Evolutionary conservation across 2,113 vertebrate species (phyloP).

Genomic region (Peromyscus maniculatus): DNA sequence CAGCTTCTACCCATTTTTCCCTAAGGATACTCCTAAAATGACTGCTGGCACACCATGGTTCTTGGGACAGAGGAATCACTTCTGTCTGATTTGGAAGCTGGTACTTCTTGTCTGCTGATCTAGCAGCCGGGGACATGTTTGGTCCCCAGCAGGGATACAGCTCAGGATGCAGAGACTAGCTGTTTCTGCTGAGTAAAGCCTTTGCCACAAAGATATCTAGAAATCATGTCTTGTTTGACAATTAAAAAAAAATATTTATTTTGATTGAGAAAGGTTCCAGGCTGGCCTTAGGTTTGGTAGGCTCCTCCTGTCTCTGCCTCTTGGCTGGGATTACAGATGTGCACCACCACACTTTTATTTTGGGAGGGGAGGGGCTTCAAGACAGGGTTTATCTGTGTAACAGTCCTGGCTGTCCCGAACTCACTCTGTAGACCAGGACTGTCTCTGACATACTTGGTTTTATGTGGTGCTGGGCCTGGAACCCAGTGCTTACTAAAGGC

Average conservation of each 20-base stretch:
- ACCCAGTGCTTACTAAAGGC: background rate
- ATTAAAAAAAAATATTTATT: background rate
- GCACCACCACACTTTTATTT: no score
- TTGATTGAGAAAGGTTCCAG: background rate
- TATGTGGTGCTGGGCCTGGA: background rate
- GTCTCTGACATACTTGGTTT: background rate
- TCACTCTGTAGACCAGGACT: background rate
- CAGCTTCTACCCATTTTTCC: slow-evolving; percentile 66
- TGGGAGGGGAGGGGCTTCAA: no score
- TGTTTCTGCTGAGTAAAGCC: background rate
- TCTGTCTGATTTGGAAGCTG: slow-evolving; percentile 33
- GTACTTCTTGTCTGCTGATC: background rate
- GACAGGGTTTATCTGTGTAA: background rate
- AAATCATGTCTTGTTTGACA: slow-evolving; percentile 13
- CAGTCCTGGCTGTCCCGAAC: background rate
- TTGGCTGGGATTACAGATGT: background rate
- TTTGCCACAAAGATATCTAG: background rate
- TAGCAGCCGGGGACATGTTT: background rate
- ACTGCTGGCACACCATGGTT: slow-evolving; percentile 51
- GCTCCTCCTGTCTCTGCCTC: background rate
- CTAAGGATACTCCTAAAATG: slow-evolving; percentile 60
- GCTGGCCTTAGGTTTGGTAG: background rate
- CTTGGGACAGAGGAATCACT: slow-evolving; percentile 35
- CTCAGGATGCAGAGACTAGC: background rate
- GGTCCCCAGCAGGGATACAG: background rate